These are phyloP conservation scores for Brachionichthys hirsutus DNA, from an alignment of 2,113 vertebrate genomes.

Conservation along the genomic window DNA sequence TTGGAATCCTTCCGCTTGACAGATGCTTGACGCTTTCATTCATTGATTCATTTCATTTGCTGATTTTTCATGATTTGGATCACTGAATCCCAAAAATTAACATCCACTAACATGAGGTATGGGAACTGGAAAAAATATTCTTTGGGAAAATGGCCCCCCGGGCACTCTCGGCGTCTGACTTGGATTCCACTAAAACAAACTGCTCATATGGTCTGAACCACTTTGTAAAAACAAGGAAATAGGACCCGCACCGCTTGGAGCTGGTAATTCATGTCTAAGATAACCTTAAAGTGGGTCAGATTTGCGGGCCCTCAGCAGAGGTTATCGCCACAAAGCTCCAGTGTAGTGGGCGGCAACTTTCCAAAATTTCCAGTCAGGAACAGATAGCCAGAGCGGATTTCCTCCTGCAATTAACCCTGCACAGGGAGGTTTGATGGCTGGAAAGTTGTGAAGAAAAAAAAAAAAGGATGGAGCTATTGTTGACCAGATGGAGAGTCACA, in stretches of 20 bases:
- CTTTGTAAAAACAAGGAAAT: conserved; percentile 67
- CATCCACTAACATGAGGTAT: no score
- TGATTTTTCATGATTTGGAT: no score
- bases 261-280: conserved; percentile 47
- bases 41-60: no score
- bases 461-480: conserved; percentile 61
- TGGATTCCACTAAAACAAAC: conserved; percentile 57
- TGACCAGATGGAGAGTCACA: conserved; percentile 54
- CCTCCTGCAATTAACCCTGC: conserved; percentile 61
- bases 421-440: conserved; percentile 58
- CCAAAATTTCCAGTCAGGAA: conserved; percentile 60
- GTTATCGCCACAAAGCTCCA: conserved; percentile 35
- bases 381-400: conserved; percentile 61
- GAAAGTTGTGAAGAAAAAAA: conserved; percentile 59
- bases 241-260: conserved; percentile 18
- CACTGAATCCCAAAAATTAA: no score
- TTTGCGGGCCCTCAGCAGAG: conserved; percentile 9
- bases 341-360: conserved; percentile 36
- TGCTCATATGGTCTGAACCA: conserved; percentile 18
- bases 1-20: background rate
- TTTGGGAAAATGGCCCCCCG: no score
- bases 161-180: background rate
- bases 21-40: background rate
- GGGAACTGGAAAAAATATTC: no score
- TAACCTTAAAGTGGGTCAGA: conserved; percentile 55